Evolutionary conservation across 2,113 vertebrate species (phyloP), one percentile per base, ranked within the genome.

Genomic region (Epinephelus lanceolatus): DNA sequence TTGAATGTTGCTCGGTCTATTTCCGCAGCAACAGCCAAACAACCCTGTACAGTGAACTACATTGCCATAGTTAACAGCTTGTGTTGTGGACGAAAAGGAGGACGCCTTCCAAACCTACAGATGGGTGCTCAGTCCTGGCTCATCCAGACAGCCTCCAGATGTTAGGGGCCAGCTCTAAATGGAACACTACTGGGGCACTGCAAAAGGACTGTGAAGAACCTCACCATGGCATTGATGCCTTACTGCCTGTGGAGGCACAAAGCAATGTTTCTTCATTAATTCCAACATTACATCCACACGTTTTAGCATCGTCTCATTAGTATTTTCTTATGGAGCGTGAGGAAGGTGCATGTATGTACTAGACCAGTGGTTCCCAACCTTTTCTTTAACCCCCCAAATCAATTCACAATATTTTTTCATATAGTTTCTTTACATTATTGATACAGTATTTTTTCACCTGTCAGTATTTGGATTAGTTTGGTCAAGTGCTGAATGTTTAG

Each of bases 241-340:
- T 90, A 89, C 82, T 90, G 82, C 88, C 89, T 42, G 42, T 15
- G 49, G 80, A 89, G 82, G 74, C 86, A 52, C 59, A 59, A 85
- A 91, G 87, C 89, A 84, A 86, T 76, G 81, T 69, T 76, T 86
- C 79, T 85, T 75, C 75, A 75, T 81, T 4, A 23, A 66, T 75
- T 84, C 79, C 71, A 23, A 68, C 57, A 55, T 84, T 56, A 37
- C 78, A 66, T 53, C 65, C 10, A 25, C 59, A 60, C 9, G n/a
- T 60, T 80, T 59, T 4, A 56, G 65, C 62, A 14, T 71, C 0
- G 27, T 74, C 83, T 86, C 78, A 30, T 63, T 71, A 40, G 57
- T 47, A 2, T 68, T 83, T 74, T 70, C 52, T 49, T 52, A 56
- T 15, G 40, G 66, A 80, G 84, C 63, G 56, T 74, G 21, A 51